phyloP scores from a whole-genome alignment of 2,888 invertebrate species.

The Mesorhabditis sp. region DNA sequence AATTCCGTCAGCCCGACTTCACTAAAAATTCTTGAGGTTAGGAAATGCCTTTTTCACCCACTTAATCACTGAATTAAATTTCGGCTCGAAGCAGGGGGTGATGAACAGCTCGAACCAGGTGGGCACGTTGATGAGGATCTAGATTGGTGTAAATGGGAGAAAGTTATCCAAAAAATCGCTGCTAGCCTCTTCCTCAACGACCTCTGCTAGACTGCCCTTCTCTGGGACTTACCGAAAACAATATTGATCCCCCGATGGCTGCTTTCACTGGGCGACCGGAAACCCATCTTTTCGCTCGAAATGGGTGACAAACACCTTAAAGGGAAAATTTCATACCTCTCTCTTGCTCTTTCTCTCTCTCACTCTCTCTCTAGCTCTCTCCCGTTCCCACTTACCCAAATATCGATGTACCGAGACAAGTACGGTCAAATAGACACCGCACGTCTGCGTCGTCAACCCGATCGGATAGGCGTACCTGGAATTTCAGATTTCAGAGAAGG shows the following conservation, averaged over 20 bases:
- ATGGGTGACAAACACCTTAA: slow-evolving; percentile 40
- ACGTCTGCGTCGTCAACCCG: slow-evolving; percentile 55
- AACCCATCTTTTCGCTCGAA: slow-evolving; percentile 55
- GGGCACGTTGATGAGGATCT: slow-evolving; percentile 49
- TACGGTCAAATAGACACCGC: slow-evolving; percentile 54
- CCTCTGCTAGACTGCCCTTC: too few relatives aligned
- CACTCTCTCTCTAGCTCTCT: too few relatives aligned
- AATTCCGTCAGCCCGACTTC: slow-evolving; percentile 32
- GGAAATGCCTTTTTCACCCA: not conserved
- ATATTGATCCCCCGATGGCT: slow-evolving; percentile 29
- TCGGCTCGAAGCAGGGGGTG: slow-evolving; percentile 29
- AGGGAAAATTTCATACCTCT: not conserved
- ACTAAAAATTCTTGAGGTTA: not conserved
- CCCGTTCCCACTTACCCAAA: slow-evolving; percentile 18
- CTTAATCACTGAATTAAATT: not conserved
- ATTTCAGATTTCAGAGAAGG: slow-evolving; percentile 17
- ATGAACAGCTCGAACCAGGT: slow-evolving; percentile 51
- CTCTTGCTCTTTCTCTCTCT: not conserved
- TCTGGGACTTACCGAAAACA: slow-evolving; percentile 19
- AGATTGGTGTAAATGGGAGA: not conserved
- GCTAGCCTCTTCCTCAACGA: too few relatives aligned
- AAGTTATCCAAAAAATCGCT: too few relatives aligned
- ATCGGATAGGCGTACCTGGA: slow-evolving; percentile 53
- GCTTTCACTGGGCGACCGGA: slow-evolving; percentile 41
- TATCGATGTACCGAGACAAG: slow-evolving; percentile 51